These are phyloP conservation scores for Nyctibius grandis DNA, from an alignment of 2,797 vertebrate genomes.

Conservation along the genomic window DNA sequence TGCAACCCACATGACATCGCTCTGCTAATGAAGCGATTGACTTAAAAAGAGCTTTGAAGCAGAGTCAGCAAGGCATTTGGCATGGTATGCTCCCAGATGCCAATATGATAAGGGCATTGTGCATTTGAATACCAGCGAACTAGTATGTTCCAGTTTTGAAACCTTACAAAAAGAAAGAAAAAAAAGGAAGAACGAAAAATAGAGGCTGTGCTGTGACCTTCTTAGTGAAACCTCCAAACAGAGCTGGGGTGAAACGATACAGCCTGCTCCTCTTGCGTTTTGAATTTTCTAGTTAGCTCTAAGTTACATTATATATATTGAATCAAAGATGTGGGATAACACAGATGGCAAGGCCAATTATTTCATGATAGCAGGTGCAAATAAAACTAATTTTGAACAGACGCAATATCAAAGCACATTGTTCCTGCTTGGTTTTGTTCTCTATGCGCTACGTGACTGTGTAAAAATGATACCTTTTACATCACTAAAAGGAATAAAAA, in stretches of 20 bases:
- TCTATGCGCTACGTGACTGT: not conserved
- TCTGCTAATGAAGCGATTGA: not conserved
- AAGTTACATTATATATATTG: not conserved
- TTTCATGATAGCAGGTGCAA: not conserved
- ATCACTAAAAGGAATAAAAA: not conserved
- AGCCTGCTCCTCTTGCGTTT: not conserved
- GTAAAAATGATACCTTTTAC: not conserved
- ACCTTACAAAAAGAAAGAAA: not conserved
- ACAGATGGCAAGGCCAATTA: not conserved
- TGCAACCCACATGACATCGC: not conserved
- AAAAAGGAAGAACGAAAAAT: not conserved
- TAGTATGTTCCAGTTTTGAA: conserved; percentile 8
- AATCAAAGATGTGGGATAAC: not conserved
- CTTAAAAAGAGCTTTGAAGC: conserved; percentile 28
- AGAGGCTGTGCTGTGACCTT: not conserved
- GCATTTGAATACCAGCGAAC: conserved; percentile 19
- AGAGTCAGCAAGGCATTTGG: conserved; percentile 37
- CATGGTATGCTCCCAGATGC: conserved; percentile 13
- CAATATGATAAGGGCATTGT: conserved; percentile 43
- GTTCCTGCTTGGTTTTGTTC: not conserved
- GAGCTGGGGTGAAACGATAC: not conserved
- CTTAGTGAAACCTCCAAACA: not conserved
- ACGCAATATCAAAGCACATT: not conserved
- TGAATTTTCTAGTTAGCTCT: not conserved
- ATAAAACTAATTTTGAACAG: not conserved